These are phyloP conservation scores for Drosophila pseudoananassae DNA, from an alignment of 1,140 invertebrate species.

Conservation along the genomic window DNA sequence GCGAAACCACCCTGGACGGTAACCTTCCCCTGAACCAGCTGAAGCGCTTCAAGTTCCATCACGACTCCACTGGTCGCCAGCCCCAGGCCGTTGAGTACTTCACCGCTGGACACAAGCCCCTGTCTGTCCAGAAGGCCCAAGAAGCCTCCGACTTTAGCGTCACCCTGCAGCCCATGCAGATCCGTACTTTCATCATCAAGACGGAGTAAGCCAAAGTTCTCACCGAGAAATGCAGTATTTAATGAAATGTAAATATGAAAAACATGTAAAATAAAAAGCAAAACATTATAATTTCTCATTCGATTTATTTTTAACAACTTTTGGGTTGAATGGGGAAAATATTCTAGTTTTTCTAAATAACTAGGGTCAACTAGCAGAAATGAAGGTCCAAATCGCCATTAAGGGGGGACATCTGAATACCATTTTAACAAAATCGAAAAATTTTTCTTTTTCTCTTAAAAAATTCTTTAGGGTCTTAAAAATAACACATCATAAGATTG, in stretches of 20 bases:
- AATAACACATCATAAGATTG: no score
- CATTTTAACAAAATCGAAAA: no score
- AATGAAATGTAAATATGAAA: conserved; percentile 12
- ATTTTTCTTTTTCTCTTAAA: no score
- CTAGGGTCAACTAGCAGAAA: not conserved
- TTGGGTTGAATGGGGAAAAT: not conserved
- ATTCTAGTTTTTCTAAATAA: not conserved
- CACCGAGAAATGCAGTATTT: conserved; percentile 10
- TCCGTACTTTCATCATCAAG: conserved; percentile 72
- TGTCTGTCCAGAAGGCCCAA: conserved; percentile 29
- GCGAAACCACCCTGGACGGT: conserved; percentile 75
- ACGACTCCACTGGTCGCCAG: conserved; percentile 44
- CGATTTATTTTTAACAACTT: no score
- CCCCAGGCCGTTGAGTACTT: conserved; percentile 32
- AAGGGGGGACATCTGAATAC: no score
- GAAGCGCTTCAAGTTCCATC: conserved; percentile 70
- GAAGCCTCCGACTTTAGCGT: conserved; percentile 68
- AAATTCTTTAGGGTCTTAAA: no score
- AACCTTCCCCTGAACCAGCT: conserved; percentile 60
- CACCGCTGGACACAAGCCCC: conserved; percentile 38
- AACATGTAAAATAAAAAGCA: conserved; percentile 11
- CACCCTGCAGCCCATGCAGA: conserved; percentile 74
- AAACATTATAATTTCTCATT: not conserved
- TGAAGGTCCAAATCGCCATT: no score
- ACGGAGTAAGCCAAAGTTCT: conserved; percentile 17